Base-by-base conservation (phyloP, 2,113 vertebrate genomes). In the Scomber scombrus region DNA sequence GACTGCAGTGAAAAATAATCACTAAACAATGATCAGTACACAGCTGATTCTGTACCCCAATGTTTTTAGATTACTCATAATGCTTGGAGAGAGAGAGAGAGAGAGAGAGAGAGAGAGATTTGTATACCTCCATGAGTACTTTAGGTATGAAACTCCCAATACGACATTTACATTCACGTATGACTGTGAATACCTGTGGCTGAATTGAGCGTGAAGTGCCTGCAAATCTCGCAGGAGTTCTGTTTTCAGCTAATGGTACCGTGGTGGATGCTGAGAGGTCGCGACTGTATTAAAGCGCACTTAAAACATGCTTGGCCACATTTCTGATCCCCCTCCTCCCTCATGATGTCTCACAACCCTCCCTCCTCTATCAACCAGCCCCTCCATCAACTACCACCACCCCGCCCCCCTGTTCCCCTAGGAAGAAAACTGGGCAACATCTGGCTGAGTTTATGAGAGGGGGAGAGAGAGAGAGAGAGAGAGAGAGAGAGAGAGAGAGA, bases 351-450 rank as follows among this genome's bases (percentile, higher is more conserved):
- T 75, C 57, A 15, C 75, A 49, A 47, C 72, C 86, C 78, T 61
- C 72, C 71, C 80, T 67, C 80, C 72, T 66, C 70, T 68, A 51
- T 23, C 73, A 34, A 54, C 51, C 51, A 29, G n/a, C 51, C 34
- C 83, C 78, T 11, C 56, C 62, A 21, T 3, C 60, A 57, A 40
- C 65, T 83, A 78, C 23, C 23, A 26, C 23, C 23, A 26, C 2
- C 79, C 67, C 71, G 55, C 54, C 58, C 69, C 65, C 75, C 14
- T 45, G 61, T 89, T 88, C 90, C 91, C 85, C 78, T 62, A 91
- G 91, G 91, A 92, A 90, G 87, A 93, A 90, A 93, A 92, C 89
- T 88, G 92, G 93, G 93, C 91, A 94, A 95, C 94, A 95, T 95
- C 94, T 95, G 95, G 93, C 93, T 93, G 89, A 93, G 91, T 95